Evolutionary conservation across 2,113 vertebrate genomes (phyloP), one percentile per base, ranked within the genome.

Genomic region (Eudyptes chrysolophus): DNA sequence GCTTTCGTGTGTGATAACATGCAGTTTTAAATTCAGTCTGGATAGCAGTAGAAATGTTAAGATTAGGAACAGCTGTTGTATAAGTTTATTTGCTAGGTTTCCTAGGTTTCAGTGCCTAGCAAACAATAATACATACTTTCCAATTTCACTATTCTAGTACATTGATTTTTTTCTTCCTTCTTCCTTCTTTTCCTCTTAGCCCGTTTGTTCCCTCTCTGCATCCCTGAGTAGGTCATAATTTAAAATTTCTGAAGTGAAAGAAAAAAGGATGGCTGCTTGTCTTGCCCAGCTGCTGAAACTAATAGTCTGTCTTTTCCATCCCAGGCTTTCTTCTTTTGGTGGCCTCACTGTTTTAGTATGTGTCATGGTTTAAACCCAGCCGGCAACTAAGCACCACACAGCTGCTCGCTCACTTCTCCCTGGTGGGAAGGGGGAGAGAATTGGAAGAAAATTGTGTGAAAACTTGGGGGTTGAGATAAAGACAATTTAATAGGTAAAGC

Each of bases 71-170:
- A 89, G 49, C 57, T 94, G 49, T 87, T 54, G 8, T 38, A 12
- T 81, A 74, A 72, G 19, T 84, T 84, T 95, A 82, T 96, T 93
- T 88, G 15, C 27, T 81, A 62, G 16, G 66, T 91, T 92, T 93
- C 78, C 80, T 87, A 76, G 38, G 70, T 91, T 94, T 92, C 49
- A 54, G 13, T 69, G 44, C 16, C 22, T 72, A 85, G 14, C 49
- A 82, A 62, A 87, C 57, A 91, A 52, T 57, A 84, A 52, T 46
- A 58, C 22, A 46, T 87, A 34, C 25, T 58, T 94, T 84, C 22
- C 26, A 89, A 36, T 66, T 78, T 85, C 42, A 51, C 32, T 96
- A 1, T 93, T 93, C 17, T 54, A 65, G 27, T 20, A 51, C 3
- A 32, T 14, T 0, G 3, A 29, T 7, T 15, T 85, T 71, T 93